These are phyloP conservation scores for Paraplagusia blochii DNA, from an alignment of 2,113 vertebrate species.

Conservation along the genomic window DNA sequence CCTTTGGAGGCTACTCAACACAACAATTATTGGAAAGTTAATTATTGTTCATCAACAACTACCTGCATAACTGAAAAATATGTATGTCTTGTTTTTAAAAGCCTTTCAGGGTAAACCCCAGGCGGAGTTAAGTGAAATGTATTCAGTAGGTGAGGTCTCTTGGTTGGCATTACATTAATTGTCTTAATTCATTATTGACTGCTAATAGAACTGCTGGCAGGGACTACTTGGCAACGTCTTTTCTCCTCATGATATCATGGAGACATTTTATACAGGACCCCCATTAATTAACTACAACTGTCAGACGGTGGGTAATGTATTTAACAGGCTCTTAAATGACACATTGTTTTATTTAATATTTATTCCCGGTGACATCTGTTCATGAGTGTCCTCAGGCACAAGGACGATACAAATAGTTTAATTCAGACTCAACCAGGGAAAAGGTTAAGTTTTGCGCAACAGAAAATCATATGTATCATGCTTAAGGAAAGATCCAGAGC, in stretches of 20 bases:
- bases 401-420: constrained; percentile 23
- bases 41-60: too few species aligned
- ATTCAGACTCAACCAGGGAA: constrained; percentile 27
- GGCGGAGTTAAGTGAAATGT: too few species aligned
- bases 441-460: constrained; percentile 21
- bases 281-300: constrained; percentile 35
- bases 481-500: constrained; percentile 33
- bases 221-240: constrained; percentile 39
- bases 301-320: constrained; percentile 15
- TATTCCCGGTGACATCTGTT: too few species aligned
- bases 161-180: constrained; percentile 4
- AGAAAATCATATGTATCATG: constrained; percentile 44
- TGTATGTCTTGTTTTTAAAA: too few species aligned
- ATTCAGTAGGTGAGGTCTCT: constrained; percentile 9
- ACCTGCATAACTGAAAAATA: too few species aligned
- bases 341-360: not conserved
- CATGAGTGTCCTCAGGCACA: not conserved
- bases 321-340: constrained; percentile 26
- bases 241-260: constrained; percentile 24
- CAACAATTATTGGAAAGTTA: too few species aligned
- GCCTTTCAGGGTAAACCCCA: too few species aligned
- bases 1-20: too few species aligned
- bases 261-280: constrained; percentile 26
- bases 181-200: constrained; percentile 50
- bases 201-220: constrained; percentile 56